Evolutionary conservation across 2,113 vertebrate genomes (phyloP).

Genomic region (Lepus timidus): DNA sequence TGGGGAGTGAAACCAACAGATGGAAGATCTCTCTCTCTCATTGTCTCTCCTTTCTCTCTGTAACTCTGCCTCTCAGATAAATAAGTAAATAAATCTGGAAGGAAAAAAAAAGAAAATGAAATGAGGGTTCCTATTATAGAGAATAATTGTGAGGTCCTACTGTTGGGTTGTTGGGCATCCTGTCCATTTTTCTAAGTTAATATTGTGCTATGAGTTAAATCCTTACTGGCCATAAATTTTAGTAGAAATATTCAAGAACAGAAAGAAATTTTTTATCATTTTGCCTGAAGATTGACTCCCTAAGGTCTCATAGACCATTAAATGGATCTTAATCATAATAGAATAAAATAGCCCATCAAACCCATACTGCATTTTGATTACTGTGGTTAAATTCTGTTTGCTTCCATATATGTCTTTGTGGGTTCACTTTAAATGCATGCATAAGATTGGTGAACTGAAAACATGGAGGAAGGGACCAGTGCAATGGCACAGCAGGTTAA

Average conservation of each 20-base stretch:
- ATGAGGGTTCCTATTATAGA: background rate
- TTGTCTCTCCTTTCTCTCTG: no score
- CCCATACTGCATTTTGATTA: conserved; percentile 15
- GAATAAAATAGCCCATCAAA: conserved; percentile 10
- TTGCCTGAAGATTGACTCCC: conserved; percentile 42
- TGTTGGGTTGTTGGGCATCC: background rate
- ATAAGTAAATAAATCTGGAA: no score
- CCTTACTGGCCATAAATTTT: background rate
- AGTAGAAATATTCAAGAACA: conserved; percentile 51
- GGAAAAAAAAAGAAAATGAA: conserved; percentile 14
- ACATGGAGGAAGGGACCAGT: background rate
- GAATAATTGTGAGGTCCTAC: background rate
- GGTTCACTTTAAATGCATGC: conserved; percentile 38
- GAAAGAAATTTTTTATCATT: conserved; percentile 48
- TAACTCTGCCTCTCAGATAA: no score
- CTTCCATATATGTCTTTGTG: conserved; percentile 11
- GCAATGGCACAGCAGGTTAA: no score
- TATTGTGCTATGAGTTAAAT: conserved; percentile 47
- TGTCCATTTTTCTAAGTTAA: background rate
- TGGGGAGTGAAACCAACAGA: no score
- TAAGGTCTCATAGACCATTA: conserved; percentile 3
- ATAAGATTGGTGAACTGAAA: conserved; percentile 53
- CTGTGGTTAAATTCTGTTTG: background rate
- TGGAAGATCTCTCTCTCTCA: no score
- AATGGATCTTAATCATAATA: conserved; percentile 39